Evolutionary conservation across 2,113 vertebrate species (phyloP).

Genomic region (Onychostoma macrolepis): DNA sequence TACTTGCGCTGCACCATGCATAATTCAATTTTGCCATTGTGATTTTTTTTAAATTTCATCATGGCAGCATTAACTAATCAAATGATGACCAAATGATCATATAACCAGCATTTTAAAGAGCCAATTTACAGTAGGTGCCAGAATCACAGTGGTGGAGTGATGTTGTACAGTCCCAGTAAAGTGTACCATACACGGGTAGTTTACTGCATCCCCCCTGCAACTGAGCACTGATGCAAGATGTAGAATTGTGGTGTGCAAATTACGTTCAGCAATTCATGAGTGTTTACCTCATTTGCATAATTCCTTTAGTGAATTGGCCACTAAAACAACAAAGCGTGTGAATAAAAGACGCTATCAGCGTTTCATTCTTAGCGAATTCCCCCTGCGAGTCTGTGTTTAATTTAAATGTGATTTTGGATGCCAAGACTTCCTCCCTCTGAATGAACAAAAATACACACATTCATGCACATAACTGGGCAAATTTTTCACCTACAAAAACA

Average conservation of each 20-base stretch:
- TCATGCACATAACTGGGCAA: neutral
- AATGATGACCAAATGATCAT: neutral
- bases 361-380: constrained; percentile 10
- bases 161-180: neutral
- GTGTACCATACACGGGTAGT: neutral
- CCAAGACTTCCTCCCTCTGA: neutral
- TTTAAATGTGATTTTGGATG: neutral
- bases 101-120: neutral
- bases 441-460: neutral
- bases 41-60: neutral
- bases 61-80: neutral
- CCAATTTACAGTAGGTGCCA: neutral
- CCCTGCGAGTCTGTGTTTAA: neutral
- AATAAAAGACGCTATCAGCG: neutral
- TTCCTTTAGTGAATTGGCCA: neutral
- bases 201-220: neutral
- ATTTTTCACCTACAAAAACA: neutral
- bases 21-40: neutral
- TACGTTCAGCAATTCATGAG: neutral
- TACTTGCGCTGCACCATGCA: neutral
- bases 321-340: neutral
- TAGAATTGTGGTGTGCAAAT: neutral
- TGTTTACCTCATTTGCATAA: neutral
- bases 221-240: neutral
- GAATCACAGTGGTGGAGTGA: neutral